Percentiles rank a stretch among this genome's conserved stretches.
Evolutionary conservation across 2,888 invertebrate species (phyloP).

Genomic region (Phengaris alcon): DNA sequence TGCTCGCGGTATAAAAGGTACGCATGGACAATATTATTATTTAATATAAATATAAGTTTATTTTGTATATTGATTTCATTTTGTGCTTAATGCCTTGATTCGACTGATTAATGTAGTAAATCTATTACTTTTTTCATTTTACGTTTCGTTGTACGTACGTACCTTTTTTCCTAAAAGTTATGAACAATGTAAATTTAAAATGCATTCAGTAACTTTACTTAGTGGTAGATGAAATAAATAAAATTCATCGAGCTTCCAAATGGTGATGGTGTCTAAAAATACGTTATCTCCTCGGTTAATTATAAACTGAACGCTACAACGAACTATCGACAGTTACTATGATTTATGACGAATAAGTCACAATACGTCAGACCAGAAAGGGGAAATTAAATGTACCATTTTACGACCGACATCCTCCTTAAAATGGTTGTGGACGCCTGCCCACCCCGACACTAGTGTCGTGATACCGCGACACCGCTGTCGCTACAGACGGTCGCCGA

Average conservation of each 20-base stretch:
- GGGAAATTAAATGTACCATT: conserved; percentile 73
- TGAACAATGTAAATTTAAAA: no score
- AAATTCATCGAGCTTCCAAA: not conserved
- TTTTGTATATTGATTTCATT: no score
- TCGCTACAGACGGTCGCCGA: no score
- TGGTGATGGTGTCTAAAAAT: not conserved
- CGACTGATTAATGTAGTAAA: no score
- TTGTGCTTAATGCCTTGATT: no score
- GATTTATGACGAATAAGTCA: conserved; percentile 38
- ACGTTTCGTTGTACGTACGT: no score
- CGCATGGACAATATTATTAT: no score
- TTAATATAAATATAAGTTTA: no score
- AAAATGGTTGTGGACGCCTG: conserved; percentile 40
- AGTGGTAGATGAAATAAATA: no score
- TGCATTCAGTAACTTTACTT: no score
- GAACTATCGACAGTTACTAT: not conserved
- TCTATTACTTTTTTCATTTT: no score
- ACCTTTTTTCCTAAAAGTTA: no score
- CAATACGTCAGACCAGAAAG: conserved; percentile 65
- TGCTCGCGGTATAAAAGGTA: not conserved
- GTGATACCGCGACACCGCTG: conserved; percentile 32
- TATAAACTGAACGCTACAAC: conserved; percentile 5
- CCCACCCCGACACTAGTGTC: not conserved
- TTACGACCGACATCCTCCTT: conserved; percentile 72
- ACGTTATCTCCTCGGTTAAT: not conserved